These are phyloP conservation scores for Laterallus jamaicensis DNA, from an alignment of 2,113 vertebrate species.

Conservation along the genomic window DNA sequence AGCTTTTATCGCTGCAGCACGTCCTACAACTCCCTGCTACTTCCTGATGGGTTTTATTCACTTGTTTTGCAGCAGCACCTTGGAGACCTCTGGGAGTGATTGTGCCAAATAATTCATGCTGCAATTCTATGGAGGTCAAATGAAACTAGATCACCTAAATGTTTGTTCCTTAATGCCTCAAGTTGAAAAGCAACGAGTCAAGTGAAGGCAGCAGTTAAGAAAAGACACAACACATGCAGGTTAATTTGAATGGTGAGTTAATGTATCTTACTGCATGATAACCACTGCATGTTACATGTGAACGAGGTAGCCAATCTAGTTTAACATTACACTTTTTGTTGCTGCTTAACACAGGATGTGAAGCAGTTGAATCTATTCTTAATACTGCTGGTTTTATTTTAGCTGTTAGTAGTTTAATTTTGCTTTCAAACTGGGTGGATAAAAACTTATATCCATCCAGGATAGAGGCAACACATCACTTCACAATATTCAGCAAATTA, in stretches of 20 bases:
- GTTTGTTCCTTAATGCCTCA: background rate
- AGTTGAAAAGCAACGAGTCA: background rate
- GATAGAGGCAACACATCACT: background rate
- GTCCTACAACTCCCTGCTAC: background rate
- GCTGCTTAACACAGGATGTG: background rate
- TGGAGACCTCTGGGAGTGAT: background rate
- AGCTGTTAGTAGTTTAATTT: background rate
- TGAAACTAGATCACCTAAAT: background rate
- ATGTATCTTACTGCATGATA: background rate
- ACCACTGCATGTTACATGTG: background rate
- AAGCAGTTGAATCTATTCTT: background rate
- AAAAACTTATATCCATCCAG: background rate
- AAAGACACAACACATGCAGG: background rate
- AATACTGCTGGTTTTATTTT: background rate
- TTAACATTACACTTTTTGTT: background rate
- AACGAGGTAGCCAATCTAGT: background rate
- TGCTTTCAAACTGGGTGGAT: background rate
- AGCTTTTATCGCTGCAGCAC: background rate
- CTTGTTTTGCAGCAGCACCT: conserved; percentile 9
- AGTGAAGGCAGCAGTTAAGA: background rate
- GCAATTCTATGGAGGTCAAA: background rate
- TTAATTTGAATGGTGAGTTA: background rate
- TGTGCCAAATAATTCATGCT: background rate
- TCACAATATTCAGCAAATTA: background rate
- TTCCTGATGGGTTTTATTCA: background rate